phyloP scores from a whole-genome alignment of 2,888 invertebrate genomes.

The Scaptodrosophila latifasciaeformis region DNA sequence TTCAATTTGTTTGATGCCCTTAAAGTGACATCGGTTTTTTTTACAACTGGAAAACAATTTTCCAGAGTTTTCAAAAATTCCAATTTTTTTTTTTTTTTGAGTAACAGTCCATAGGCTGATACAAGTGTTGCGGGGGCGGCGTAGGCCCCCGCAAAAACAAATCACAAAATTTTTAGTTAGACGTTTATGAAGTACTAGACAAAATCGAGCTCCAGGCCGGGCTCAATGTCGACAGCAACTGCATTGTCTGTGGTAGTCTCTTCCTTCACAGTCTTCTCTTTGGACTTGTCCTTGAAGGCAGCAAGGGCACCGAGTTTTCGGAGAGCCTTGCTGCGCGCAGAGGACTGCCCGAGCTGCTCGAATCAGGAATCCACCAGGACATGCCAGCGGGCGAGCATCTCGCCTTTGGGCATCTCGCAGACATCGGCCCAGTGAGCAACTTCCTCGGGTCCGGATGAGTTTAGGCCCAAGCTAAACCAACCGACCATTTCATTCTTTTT shows the following conservation, averaged over 20 bases:
- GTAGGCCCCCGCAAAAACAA: constrained; percentile 32
- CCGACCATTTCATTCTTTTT: constrained; percentile 98
- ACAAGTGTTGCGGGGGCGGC: neutral
- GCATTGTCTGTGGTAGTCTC: constrained; percentile 58
- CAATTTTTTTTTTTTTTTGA: constrained; percentile 27
- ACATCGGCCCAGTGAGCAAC: constrained; percentile 95
- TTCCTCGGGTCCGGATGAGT: constrained; percentile 94
- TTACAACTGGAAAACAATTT: constrained; percentile 25
- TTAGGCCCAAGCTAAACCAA: constrained; percentile 95
- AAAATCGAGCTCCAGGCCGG: constrained; percentile 73
- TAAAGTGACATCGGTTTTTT: constrained; percentile 45
- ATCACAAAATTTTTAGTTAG: constrained; percentile 28
- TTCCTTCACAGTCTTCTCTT: constrained; percentile 62
- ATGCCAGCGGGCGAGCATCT: constrained; percentile 96
- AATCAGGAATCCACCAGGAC: constrained; percentile 87
- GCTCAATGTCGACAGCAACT: constrained; percentile 73
- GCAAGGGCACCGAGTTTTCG: constrained; percentile 65
- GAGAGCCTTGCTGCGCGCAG: constrained; percentile 69
- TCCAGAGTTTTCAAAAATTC: constrained; percentile 34
- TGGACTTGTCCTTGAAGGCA: constrained; percentile 72
- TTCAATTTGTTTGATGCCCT: constrained; percentile 45
- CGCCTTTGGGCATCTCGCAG: constrained; percentile 88
- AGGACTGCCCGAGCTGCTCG: constrained; percentile 74
- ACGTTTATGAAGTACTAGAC: constrained; percentile 58
- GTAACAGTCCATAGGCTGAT: constrained; percentile 13